phyloP scores from a whole-genome alignment of 2,888 invertebrate species.

The Alloscopus bannaensis region DNA sequence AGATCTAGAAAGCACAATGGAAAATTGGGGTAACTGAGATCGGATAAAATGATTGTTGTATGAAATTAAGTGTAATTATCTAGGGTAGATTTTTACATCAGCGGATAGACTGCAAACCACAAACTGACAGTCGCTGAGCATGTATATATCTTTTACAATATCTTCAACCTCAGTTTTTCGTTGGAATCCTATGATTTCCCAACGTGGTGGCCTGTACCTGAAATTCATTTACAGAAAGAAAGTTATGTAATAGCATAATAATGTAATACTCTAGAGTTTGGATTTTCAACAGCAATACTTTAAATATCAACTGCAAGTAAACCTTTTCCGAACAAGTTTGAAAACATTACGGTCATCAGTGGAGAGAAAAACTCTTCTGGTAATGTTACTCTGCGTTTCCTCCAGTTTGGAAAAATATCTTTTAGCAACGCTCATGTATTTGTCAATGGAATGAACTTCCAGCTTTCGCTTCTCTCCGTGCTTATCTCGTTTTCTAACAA shows the following conservation, averaged over 20 bases:
- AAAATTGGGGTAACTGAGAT: no score
- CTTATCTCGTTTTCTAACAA: conserved; percentile 64
- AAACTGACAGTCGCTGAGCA: conserved; percentile 62
- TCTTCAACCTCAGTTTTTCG: conserved; percentile 61
- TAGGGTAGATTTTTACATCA: conserved; percentile 52
- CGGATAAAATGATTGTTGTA: no score
- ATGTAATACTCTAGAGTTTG: not conserved
- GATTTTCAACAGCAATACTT: not conserved
- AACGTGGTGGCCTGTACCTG: conserved; percentile 66
- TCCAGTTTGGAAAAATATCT: conserved; percentile 64
- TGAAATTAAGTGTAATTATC: no score
- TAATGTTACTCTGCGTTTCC: conserved; percentile 31
- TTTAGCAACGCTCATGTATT: conserved; percentile 61
- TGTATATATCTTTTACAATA: conserved; percentile 63
- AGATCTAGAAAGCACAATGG: conserved; percentile 55
- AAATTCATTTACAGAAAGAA: not conserved
- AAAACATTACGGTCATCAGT: conserved; percentile 66
- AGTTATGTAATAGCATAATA: not conserved
- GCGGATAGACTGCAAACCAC: conserved; percentile 64
- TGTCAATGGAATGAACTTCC: conserved; percentile 61
- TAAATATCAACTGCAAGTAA: not conserved
- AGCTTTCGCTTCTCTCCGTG: conserved; percentile 64
- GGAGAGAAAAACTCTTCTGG: conserved; percentile 59
- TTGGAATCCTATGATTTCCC: conserved; percentile 63
- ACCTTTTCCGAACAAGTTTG: conserved; percentile 61